Percentiles rank a stretch among this genome's conserved stretches.
phyloP scores from a whole-genome alignment of 2,113 vertebrate species.

The Callithrix jacchus region DNA sequence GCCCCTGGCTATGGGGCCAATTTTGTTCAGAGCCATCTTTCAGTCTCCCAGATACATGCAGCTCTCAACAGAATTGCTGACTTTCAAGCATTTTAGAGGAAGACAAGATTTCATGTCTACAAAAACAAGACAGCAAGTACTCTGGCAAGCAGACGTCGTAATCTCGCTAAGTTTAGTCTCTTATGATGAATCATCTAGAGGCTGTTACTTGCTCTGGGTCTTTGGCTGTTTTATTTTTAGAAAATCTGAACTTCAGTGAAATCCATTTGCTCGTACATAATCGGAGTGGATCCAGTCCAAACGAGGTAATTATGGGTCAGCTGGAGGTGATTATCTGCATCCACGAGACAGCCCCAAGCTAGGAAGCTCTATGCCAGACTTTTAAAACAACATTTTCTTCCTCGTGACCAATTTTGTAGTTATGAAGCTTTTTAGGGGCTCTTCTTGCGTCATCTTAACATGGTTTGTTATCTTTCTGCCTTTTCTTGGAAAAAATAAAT shows the following conservation, averaged over 20 bases:
- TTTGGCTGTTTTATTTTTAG: slow-evolving; percentile 68
- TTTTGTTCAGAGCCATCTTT: not conserved
- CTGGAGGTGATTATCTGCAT: slow-evolving; percentile 62
- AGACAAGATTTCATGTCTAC: slow-evolving; percentile 14
- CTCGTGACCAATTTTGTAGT: slow-evolving; percentile 1
- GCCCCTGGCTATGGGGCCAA: slow-evolving; percentile 21
- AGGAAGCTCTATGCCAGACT: not conserved
- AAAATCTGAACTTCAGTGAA: slow-evolving; percentile 64
- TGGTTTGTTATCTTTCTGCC: slow-evolving; percentile 37
- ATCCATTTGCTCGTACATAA: slow-evolving; percentile 50
- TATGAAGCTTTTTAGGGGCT: not conserved
- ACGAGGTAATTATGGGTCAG: slow-evolving; percentile 70
- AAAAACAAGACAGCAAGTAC: slow-evolving; percentile 44
- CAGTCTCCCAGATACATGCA: not conserved
- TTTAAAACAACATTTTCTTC: slow-evolving; percentile 43
- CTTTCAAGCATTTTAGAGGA: slow-evolving; percentile 54
- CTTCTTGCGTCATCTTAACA: slow-evolving; percentile 23
- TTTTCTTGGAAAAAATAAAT: slow-evolving; percentile 19
- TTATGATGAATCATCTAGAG: slow-evolving; percentile 62
- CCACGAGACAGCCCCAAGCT: not conserved
- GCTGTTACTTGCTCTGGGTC: slow-evolving; percentile 59
- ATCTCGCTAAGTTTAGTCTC: slow-evolving; percentile 57
- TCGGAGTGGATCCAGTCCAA: slow-evolving; percentile 42
- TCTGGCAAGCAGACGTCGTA: slow-evolving; percentile 46
- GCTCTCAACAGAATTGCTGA: slow-evolving; percentile 37